These are phyloP conservation scores for Cyphomyrus discorhynchus DNA, from an alignment of 2,113 vertebrate genomes.

Conservation along the genomic window DNA sequence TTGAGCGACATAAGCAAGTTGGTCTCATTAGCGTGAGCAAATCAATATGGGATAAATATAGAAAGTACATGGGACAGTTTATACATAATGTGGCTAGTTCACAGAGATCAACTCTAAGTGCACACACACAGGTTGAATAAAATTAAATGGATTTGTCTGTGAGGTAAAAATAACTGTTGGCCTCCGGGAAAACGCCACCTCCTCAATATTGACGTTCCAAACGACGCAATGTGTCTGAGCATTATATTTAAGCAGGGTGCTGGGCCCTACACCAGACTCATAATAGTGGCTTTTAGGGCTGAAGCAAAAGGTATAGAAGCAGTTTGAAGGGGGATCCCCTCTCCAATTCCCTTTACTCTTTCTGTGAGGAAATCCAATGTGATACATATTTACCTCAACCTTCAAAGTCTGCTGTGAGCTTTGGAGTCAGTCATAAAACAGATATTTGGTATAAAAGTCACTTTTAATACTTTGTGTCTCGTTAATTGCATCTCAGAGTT, in stretches of 20 bases:
- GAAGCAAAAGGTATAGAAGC: background rate
- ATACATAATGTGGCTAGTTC: background rate
- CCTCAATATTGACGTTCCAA: background rate
- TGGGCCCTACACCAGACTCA: background rate
- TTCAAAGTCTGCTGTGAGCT: background rate
- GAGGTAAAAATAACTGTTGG: background rate
- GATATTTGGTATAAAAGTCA: background rate
- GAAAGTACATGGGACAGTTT: background rate
- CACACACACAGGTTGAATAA: background rate
- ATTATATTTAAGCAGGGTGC: background rate
- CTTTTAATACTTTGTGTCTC: background rate
- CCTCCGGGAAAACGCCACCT: background rate
- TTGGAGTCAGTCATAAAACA: background rate
- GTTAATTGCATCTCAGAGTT: background rate
- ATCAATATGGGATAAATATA: background rate
- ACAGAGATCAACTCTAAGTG: background rate
- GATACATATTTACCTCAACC: background rate
- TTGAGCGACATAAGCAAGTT: background rate
- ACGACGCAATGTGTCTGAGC: background rate
- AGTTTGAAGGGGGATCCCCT: background rate
- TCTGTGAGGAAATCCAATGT: background rate
- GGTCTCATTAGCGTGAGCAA: background rate
- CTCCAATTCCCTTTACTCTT: background rate
- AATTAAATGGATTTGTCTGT: background rate
- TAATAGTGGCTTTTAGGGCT: background rate